phyloP scores from a whole-genome alignment of 2,113 vertebrate genomes.

The Sarotherodon lohbergeri region DNA sequence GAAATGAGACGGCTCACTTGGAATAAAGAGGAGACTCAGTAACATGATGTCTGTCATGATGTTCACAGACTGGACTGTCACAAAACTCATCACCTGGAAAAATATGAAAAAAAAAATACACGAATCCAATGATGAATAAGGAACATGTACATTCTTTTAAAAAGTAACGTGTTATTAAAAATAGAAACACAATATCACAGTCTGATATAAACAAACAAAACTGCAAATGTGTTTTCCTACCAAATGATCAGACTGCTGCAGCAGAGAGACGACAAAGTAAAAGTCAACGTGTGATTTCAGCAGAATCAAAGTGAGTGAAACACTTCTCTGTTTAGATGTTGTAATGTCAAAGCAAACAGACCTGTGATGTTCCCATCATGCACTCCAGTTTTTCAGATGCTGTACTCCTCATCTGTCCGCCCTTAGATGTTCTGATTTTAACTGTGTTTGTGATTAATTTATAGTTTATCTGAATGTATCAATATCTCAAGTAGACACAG shows the following conservation, averaged over 20 bases:
- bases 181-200: not conserved
- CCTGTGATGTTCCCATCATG: not conserved
- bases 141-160: not conserved
- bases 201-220: not conserved
- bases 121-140: not conserved
- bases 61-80: not conserved
- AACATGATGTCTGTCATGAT: not conserved
- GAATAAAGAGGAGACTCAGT: not conserved
- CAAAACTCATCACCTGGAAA: not conserved
- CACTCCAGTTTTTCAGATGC: not conserved
- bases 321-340: not conserved
- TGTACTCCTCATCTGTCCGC: not conserved
- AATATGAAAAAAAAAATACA: not conserved
- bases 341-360: not conserved
- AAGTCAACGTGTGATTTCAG: not conserved
- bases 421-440: not conserved
- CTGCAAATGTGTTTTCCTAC: not conserved
- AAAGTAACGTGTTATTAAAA: not conserved
- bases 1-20: not conserved
- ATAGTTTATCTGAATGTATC: not conserved
- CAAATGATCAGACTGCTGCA: not conserved
- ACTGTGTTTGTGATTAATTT: not conserved
- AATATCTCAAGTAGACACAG: not conserved
- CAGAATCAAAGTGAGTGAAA: fast-evolving
- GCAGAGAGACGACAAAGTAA: not conserved